phyloP scores from a whole-genome alignment of 1,140 invertebrate genomes.

The Cylas formicarius region DNA sequence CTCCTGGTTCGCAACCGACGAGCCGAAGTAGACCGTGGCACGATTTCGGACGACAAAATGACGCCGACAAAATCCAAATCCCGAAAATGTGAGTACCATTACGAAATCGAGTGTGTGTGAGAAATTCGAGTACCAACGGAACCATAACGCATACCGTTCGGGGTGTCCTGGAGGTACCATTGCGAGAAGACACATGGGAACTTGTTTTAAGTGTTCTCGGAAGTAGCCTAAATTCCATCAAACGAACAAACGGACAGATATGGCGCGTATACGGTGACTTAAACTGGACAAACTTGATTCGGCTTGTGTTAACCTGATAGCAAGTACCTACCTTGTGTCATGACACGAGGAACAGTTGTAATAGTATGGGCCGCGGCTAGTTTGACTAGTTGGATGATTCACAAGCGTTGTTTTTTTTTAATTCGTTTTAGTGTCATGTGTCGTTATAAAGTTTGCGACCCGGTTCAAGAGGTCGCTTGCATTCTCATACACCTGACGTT shows the following conservation, averaged over 20 bases:
- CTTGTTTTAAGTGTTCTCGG: slow-evolving; percentile 20
- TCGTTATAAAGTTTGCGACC: slow-evolving; percentile 18
- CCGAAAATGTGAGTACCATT: slow-evolving; percentile 91
- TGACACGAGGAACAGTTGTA: slow-evolving; percentile 24
- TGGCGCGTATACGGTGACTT: slow-evolving; percentile 22
- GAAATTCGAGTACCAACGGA: slow-evolving; percentile 5
- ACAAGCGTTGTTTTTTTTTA: slow-evolving; percentile 18
- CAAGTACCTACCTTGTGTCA: slow-evolving; percentile 29
- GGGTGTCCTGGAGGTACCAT: background rate
- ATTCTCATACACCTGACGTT: slow-evolving; percentile 22
- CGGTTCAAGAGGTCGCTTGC: slow-evolving; percentile 21
- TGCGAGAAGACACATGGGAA: no score
- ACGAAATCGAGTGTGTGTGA: background rate
- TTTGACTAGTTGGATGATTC: slow-evolving; percentile 28
- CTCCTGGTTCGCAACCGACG: slow-evolving; percentile 57
- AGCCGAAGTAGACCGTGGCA: slow-evolving; percentile 71
- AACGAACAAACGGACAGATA: slow-evolving; percentile 16
- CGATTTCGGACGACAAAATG: slow-evolving; percentile 85
- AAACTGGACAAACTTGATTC: slow-evolving; percentile 37
- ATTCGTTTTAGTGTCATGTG: slow-evolving; percentile 24
- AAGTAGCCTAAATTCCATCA: slow-evolving; percentile 23
- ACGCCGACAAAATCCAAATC: slow-evolving; percentile 94
- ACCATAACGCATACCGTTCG: no score
- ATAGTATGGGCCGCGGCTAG: slow-evolving; percentile 20
- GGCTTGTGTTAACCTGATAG: slow-evolving; percentile 25